Evolutionary conservation across 1,140 invertebrate species (phyloP).

Genomic region (Augochlora pura): DNA sequence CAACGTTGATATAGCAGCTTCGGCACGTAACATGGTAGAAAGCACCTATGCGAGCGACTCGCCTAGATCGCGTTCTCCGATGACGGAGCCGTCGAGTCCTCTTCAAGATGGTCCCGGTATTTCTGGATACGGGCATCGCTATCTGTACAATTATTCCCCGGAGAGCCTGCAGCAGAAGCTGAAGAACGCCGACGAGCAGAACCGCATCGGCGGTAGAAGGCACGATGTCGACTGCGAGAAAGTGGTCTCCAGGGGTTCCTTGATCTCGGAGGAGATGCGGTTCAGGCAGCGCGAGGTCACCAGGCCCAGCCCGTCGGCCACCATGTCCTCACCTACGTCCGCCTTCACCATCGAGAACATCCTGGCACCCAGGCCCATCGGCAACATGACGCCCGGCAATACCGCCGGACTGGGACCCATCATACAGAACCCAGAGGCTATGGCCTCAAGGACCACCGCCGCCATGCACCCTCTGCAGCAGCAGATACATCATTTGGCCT

Average conservation of each 20-base stretch:
- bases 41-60: constrained; percentile 75
- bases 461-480: constrained; percentile 76
- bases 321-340: constrained; percentile 82
- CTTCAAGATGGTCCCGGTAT: constrained; percentile 70
- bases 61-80: constrained; percentile 75
- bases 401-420: constrained; percentile 51
- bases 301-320: constrained; percentile 73
- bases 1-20: too few species aligned
- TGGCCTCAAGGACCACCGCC: constrained; percentile 68
- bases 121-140: constrained; percentile 64
- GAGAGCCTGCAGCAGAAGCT: constrained; percentile 62
- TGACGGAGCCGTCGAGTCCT: constrained; percentile 75
- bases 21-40: constrained; percentile 72
- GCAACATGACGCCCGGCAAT: constrained; percentile 60
- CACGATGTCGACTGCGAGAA: constrained; percentile 57
- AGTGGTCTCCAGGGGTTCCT: constrained; percentile 62
- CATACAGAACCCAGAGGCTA: constrained; percentile 62
- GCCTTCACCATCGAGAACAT: constrained; percentile 92
- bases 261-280: constrained; percentile 61
- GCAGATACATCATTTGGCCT: constrained; percentile 82
- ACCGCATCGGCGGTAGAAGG: constrained; percentile 44
- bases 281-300: constrained; percentile 57
- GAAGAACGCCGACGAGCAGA: constrained; percentile 55
- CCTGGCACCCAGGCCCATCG: constrained; percentile 82
- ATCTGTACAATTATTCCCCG: constrained; percentile 69